These are phyloP conservation scores for Calyptomena viridis DNA, from an alignment of 2,113 vertebrate genomes.

Conservation along the genomic window DNA sequence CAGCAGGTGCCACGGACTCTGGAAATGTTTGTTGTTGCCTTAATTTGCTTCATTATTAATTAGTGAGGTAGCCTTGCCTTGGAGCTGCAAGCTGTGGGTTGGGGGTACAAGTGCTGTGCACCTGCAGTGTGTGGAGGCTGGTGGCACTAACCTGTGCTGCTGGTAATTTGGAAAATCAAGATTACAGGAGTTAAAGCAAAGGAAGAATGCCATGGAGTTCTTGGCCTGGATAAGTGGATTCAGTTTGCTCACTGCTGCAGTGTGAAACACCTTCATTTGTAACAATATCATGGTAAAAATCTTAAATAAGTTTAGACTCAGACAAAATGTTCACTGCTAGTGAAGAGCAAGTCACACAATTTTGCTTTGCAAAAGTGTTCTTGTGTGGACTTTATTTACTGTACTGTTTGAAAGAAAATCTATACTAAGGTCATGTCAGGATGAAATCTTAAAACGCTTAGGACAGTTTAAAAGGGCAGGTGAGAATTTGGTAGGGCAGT, in stretches of 20 bases:
- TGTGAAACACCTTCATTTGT: neutral
- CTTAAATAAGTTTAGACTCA: neutral
- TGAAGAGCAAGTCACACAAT: neutral
- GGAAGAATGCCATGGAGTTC: neutral
- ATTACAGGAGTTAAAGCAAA: neutral
- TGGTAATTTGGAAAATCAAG: neutral
- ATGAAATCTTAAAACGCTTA: neutral
- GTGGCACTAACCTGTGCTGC: fast-evolving
- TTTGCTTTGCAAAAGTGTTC: neutral
- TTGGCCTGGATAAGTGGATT: neutral
- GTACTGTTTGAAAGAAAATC: neutral
- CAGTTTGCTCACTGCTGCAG: neutral
- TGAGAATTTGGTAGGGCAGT: neutral
- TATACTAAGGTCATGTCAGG: neutral
- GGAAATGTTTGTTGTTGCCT: neutral
- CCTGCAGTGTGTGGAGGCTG: neutral
- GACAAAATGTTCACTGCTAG: neutral
- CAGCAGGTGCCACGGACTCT: neutral
- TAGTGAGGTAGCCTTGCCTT: fast-evolving
- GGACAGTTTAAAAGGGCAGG: neutral
- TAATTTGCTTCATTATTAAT: neutral
- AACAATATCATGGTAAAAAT: neutral
- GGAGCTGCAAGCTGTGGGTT: neutral
- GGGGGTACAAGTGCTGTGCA: neutral
- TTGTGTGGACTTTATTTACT: neutral